Base-by-base conservation (phyloP, 2,888 invertebrate species). In the Folsomia manolachei region DNA sequence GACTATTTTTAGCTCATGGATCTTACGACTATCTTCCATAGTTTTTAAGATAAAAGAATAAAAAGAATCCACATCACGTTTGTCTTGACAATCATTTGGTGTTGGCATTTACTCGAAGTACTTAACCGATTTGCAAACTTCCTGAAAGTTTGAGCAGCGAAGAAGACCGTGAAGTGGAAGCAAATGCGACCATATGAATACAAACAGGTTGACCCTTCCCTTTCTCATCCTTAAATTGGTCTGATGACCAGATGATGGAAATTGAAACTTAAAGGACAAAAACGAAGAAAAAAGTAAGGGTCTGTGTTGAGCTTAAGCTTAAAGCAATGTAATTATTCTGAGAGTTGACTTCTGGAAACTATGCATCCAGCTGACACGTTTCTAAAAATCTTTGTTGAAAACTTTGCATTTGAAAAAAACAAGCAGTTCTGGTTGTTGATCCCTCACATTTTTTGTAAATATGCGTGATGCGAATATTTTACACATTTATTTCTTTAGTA, bases 241-340 rank as follows among this genome's bases (percentile, higher is more conserved):
- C 68, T 76, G 73, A 74, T 76, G 73, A 76, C 75, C 75, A 76
- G 71, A 76, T 76, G 75, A 75, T 71, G 60, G 62, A 52, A 23
- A 25, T n/a, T n/a, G n/a, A n/a, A n/a, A n/a, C n/a, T n/a, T n/a
- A n/a, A n/a, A n/a, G n/a, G n/a, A n/a, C n/a, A n/a, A n/a, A n/a
- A n/a, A n/a, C n/a, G n/a, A n/a, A n/a, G n/a, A n/a, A n/a, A n/a
- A n/a, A n/a, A n/a, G n/a, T n/a, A n/a, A n/a, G n/a, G n/a, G n/a
- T n/a, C n/a, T n/a, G n/a, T n/a, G n/a, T n/a, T n/a, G n/a, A n/a
- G n/a, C n/a, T n/a, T n/a, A n/a, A n/a, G n/a, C n/a, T n/a, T n/a
- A n/a, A n/a, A n/a, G n/a, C n/a, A n/a, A n/a, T n/a, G n/a, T n/a
- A n/a, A n/a, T n/a, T n/a, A n/a, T n/a, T n/a, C n/a, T n/a, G n/a